phyloP scores from a whole-genome alignment of 2,797 vertebrate genomes.

The Neosalanx taihuensis region DNA sequence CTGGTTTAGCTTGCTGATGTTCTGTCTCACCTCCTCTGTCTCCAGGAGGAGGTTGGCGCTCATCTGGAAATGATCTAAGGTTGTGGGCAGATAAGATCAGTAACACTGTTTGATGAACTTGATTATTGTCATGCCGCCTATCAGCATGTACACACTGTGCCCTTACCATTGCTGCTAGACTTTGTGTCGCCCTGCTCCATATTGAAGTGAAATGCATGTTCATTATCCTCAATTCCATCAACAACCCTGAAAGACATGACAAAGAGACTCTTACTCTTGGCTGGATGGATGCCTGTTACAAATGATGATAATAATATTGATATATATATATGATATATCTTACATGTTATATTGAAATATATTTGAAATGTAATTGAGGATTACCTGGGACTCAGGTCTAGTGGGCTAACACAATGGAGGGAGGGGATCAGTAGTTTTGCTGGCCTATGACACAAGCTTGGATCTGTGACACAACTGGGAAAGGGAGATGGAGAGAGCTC shows the following conservation, averaged over 20 bases:
- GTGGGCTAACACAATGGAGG: conserved; percentile 75
- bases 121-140: not conserved
- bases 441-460: conserved; percentile 60
- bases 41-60: conserved; percentile 73
- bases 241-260: conserved; percentile 76
- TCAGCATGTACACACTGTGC: not conserved
- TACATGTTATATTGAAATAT: no score
- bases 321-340: no score
- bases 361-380: not conserved
- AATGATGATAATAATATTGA: not conserved
- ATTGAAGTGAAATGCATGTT: conserved; percentile 82
- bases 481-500: conserved; percentile 37
- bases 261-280: not conserved
- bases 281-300: not conserved
- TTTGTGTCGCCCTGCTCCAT: conserved; percentile 61
- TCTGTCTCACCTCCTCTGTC: conserved; percentile 84
- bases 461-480: conserved; percentile 35
- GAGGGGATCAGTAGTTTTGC: conserved; percentile 84
- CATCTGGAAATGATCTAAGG: conserved; percentile 61
- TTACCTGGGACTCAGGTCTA: conserved; percentile 91
- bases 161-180: conserved; percentile 64
- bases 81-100: not conserved
- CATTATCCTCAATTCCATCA: conserved; percentile 90
- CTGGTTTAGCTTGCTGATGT: conserved; percentile 81
- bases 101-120: not conserved